phyloP scores from a whole-genome alignment of 2,888 invertebrate species.

The Hipparchia semele region DNA sequence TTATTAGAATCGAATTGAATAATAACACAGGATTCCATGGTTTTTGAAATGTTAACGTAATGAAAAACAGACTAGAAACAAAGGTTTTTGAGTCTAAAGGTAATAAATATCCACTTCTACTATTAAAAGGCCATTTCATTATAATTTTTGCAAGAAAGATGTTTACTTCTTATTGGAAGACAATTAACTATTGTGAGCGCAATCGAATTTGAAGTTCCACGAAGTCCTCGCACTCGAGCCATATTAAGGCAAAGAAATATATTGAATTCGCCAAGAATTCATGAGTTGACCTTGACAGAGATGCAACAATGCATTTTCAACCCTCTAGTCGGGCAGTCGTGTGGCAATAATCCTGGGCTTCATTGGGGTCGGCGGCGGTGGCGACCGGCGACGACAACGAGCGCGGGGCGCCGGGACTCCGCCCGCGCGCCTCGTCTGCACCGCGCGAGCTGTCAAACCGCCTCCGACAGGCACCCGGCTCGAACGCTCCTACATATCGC shows the following conservation, averaged over 20 bases:
- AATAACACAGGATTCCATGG: neutral
- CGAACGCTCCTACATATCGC: constrained; percentile 73
- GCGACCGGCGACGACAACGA: constrained; percentile 58
- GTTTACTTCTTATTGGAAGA: neutral
- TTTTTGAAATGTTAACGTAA: neutral
- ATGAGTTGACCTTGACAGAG: constrained; percentile 72
- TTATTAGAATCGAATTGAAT: constrained; percentile 4
- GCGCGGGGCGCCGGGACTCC: constrained; percentile 53
- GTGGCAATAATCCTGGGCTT: constrained; percentile 66
- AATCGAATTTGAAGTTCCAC: constrained; percentile 24
- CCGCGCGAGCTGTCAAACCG: constrained; percentile 80
- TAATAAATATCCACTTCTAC: too few relatives aligned
- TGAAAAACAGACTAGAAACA: neutral
- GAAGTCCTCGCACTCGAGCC: constrained; percentile 30
- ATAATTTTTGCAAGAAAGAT: neutral
- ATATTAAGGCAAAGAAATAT: constrained; percentile 26
- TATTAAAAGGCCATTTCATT: neutral
- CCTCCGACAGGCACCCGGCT: constrained; percentile 79
- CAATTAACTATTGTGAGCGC: neutral
- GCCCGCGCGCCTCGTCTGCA: constrained; percentile 67
- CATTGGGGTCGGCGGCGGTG: constrained; percentile 58
- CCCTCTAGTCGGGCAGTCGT: constrained; percentile 67
- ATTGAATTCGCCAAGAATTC: constrained; percentile 42
- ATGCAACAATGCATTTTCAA: constrained; percentile 74
- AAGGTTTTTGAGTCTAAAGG: neutral